Conservation (phyloP, 2,888 invertebrate species). For the Pollenia griseotomentosa region DNA sequence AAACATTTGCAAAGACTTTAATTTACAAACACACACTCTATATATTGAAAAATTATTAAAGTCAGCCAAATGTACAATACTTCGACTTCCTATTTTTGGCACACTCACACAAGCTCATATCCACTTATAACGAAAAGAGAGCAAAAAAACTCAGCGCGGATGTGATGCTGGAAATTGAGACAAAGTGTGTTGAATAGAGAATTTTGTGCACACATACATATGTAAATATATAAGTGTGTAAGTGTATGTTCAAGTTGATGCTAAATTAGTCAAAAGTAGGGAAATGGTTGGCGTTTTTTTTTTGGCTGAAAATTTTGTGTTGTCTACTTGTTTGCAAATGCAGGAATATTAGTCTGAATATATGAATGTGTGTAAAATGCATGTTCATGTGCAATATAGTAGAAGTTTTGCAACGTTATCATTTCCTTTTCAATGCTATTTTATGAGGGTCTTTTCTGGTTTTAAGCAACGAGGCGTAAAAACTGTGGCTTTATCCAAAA, state of each 20-base stretch:
- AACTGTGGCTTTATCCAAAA: slow-evolving; percentile 69
- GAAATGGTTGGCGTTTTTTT: slow-evolving; percentile 61
- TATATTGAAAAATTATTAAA: slow-evolving; percentile 3
- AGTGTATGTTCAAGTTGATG: slow-evolving; percentile 30
- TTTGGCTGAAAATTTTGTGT: neutral
- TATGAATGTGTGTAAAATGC: slow-evolving; percentile 56
- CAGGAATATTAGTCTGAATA: slow-evolving; percentile 6
- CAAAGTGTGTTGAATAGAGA: slow-evolving; percentile 58
- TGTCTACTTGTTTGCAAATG: neutral
- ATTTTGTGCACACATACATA: slow-evolving; percentile 24
- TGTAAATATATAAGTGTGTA: neutral
- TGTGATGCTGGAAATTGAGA: slow-evolving; percentile 63
- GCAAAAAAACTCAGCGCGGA: slow-evolving; percentile 54
- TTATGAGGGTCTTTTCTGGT: slow-evolving; percentile 72
- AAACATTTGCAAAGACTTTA: slow-evolving; percentile 5
- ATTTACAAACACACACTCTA: neutral
- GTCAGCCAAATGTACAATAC: slow-evolving; percentile 42
- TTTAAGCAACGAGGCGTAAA: slow-evolving; percentile 73
- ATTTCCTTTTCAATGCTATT: slow-evolving; percentile 74
- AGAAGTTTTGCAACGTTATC: slow-evolving; percentile 71
- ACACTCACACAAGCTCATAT: neutral
- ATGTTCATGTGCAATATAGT: slow-evolving; percentile 70
- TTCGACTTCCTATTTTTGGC: slow-evolving; percentile 48
- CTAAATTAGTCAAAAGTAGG: slow-evolving; percentile 73
- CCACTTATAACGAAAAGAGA: neutral